Evolutionary conservation across 2,113 vertebrate species (phyloP).

Genomic region (Proterorhinus semilunaris): DNA sequence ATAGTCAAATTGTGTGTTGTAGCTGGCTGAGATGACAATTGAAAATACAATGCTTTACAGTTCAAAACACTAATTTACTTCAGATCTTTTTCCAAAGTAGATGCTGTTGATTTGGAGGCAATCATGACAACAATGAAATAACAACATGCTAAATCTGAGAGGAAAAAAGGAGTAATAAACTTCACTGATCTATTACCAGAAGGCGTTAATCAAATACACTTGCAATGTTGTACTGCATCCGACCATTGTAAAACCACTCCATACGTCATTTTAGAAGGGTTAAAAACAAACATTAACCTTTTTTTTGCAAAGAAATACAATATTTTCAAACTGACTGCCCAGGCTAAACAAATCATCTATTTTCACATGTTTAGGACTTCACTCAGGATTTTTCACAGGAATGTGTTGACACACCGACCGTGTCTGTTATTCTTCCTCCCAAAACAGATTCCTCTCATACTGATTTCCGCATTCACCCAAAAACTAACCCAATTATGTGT

Average conservation of each 20-base stretch:
- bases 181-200: conserved; percentile 48
- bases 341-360: neutral
- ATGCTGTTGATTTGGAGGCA: too few species aligned
- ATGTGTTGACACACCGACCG: conserved; percentile 56
- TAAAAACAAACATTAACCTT: neutral
- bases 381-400: conserved; percentile 46
- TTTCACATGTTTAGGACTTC: conserved; percentile 10
- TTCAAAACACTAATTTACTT: too few species aligned
- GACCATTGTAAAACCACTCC: conserved; percentile 31
- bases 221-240: conserved; percentile 18
- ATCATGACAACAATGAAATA: neutral
- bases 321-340: too few species aligned
- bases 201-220: conserved; percentile 71
- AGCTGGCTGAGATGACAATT: too few species aligned
- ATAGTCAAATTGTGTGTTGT: too few species aligned
- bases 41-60: too few species aligned
- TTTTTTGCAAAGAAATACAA: neutral
- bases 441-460: conserved; percentile 63
- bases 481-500: conserved; percentile 19
- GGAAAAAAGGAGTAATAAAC: neutral
- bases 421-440: conserved; percentile 59
- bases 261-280: conserved; percentile 8
- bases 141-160: neutral
- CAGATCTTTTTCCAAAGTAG: too few species aligned
- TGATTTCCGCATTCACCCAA: conserved; percentile 41